Evolutionary conservation across 2,888 invertebrate species (phyloP).

Genomic region (Lacanobia oleracea): DNA sequence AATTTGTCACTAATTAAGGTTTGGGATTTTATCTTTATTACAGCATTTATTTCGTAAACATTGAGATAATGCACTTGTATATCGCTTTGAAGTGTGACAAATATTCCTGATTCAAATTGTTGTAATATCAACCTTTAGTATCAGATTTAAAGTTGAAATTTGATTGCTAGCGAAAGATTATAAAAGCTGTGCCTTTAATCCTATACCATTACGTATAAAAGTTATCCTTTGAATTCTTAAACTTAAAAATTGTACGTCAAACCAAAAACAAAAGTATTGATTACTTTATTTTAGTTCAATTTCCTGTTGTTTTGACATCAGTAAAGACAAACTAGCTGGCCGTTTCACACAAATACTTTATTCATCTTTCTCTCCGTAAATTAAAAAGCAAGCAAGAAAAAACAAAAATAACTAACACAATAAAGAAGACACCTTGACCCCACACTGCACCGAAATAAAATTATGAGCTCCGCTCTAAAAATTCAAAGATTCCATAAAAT

Average conservation of each 20-base stretch:
- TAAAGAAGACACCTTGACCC: constrained; percentile 60
- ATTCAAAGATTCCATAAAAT: constrained; percentile 76
- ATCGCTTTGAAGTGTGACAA: constrained; percentile 48
- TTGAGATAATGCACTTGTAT: constrained; percentile 67
- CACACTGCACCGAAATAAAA: constrained; percentile 66
- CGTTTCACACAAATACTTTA: neutral
- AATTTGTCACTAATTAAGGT: constrained; percentile 84
- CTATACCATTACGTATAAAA: constrained; percentile 23
- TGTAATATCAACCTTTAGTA: constrained; percentile 26
- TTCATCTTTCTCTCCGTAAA: constrained; percentile 19
- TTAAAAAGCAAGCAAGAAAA: neutral
- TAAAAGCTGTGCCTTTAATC: constrained; percentile 15
- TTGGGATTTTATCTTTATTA: constrained; percentile 78
- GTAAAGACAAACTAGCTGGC: neutral
- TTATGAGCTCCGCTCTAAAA: constrained; percentile 66
- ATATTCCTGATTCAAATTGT: constrained; percentile 2
- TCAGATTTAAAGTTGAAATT: constrained; percentile 9
- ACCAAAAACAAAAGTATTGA: constrained; percentile 8
- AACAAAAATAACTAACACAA: constrained; percentile 53
- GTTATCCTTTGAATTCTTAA: constrained; percentile 33
- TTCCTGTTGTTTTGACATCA: constrained; percentile 6
- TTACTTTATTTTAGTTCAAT: constrained; percentile 32
- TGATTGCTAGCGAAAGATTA: neutral
- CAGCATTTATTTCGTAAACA: constrained; percentile 76
- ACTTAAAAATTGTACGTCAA: neutral